phyloP scores from a whole-genome alignment of 2,797 vertebrate species.

The Pipistrellus kuhlii region DNA sequence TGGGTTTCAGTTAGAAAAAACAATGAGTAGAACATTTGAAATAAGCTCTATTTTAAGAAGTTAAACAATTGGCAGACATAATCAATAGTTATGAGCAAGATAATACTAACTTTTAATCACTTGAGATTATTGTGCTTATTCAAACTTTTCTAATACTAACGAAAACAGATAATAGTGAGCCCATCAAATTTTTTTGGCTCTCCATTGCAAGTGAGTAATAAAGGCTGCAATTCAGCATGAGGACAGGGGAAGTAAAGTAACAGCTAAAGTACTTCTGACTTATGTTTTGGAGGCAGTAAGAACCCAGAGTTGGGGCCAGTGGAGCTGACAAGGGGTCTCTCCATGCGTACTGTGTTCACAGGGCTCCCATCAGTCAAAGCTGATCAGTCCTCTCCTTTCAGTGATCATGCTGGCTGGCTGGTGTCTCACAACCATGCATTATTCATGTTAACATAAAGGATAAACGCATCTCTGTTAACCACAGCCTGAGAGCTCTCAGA shows the following conservation, averaged over 20 bases:
- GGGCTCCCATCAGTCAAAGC: slow-evolving; percentile 36
- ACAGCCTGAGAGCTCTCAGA: slow-evolving; percentile 33
- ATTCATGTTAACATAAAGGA: slow-evolving; percentile 66
- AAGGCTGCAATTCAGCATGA: background rate
- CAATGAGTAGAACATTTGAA: background rate
- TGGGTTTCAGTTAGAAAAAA: slow-evolving; percentile 29
- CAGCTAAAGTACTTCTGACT: background rate
- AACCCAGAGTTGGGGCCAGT: background rate
- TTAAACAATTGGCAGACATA: background rate
- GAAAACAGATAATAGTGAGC: background rate
- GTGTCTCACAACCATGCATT: slow-evolving; percentile 51
- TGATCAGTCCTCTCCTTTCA: slow-evolving; percentile 41
- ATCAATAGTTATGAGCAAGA: background rate
- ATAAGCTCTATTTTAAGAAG: background rate
- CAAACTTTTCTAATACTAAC: background rate
- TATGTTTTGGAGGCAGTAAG: slow-evolving; percentile 6
- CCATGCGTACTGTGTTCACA: background rate
- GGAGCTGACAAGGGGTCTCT: slow-evolving; percentile 12
- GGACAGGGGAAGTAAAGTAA: background rate
- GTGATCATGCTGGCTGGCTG: background rate
- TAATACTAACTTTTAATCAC: background rate
- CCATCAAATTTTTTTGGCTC: background rate
- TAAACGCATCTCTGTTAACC: slow-evolving; percentile 55
- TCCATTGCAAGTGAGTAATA: background rate
- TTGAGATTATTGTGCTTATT: background rate